These are phyloP conservation scores for Ovis canadensis DNA, from an alignment of 2,113 vertebrate genomes.

Conservation along the genomic window DNA sequence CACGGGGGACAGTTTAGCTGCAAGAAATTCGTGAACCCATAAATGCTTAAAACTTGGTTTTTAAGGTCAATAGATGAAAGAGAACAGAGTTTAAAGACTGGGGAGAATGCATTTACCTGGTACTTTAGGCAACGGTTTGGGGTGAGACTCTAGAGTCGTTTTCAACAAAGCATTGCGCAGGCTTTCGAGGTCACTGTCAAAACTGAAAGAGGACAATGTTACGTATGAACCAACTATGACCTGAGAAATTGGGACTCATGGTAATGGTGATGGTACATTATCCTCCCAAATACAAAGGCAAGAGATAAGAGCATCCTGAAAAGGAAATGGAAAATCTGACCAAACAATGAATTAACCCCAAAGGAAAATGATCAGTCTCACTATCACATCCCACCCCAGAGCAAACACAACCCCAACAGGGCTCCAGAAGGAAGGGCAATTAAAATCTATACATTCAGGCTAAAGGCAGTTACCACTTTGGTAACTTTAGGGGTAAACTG, in stretches of 20 bases:
- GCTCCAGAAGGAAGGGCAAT: neutral
- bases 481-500: neutral
- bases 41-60: slow-evolving; percentile 8
- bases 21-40: slow-evolving; percentile 45
- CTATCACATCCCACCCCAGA: rapidly evolving
- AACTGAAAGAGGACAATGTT: slow-evolving; percentile 76
- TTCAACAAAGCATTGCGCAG: slow-evolving; percentile 88
- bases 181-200: slow-evolving; percentile 91
- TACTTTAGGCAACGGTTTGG: slow-evolving; percentile 79
- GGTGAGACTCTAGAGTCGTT: slow-evolving; percentile 84
- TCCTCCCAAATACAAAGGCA: neutral
- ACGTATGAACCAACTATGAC: neutral
- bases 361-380: neutral
- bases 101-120: slow-evolving; percentile 80
- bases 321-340: neutral
- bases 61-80: neutral
- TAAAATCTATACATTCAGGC: neutral
- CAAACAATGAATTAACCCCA: neutral
- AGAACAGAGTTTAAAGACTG: neutral
- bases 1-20: slow-evolving; percentile 88
- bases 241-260: neutral
- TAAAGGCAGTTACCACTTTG: neutral
- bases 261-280: neutral
- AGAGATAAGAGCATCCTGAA: neutral
- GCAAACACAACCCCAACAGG: neutral